Evolutionary conservation across 1,140 invertebrate species (phyloP).

Genomic region (Leptonema lineaticorne): DNA sequence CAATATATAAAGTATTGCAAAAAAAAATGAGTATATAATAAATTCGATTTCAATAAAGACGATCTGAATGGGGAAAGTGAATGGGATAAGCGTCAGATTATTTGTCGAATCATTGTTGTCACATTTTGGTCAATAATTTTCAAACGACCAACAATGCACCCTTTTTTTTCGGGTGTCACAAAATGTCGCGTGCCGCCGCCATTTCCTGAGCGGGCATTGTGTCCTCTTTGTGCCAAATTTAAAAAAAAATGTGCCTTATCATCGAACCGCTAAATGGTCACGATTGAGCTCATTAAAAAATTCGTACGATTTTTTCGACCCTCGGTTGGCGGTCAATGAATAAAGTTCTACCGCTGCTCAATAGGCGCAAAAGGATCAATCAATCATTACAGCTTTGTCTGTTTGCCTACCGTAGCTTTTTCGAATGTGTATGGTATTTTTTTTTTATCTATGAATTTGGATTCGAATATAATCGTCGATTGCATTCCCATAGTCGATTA

Average conservation of each 20-base stretch:
- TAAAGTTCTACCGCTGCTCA: too few species aligned
- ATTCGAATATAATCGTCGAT: slow-evolving; percentile 9
- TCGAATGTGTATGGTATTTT: slow-evolving; percentile 8
- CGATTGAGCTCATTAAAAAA: slow-evolving; percentile 4
- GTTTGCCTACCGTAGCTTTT: not conserved
- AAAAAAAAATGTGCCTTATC: slow-evolving; percentile 24
- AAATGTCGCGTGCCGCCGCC: slow-evolving; percentile 30
- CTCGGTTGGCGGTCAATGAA: too few species aligned
- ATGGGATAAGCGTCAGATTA: slow-evolving; percentile 24
- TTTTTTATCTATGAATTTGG: not conserved
- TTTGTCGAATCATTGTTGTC: slow-evolving; percentile 38
- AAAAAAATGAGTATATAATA: too few species aligned
- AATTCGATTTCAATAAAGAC: not conserved
- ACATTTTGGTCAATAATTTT: slow-evolving; percentile 26
- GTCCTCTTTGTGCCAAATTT: slow-evolving; percentile 6
- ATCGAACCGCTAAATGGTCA: slow-evolving; percentile 26
- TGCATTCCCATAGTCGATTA: slow-evolving; percentile 33
- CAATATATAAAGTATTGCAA: too few species aligned
- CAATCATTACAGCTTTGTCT: slow-evolving; percentile 37
- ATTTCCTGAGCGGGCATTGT: slow-evolving; percentile 10
- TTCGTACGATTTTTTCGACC: too few species aligned
- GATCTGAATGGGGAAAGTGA: too few species aligned
- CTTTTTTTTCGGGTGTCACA: not conserved
- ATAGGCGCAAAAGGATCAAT: slow-evolving; percentile 39
- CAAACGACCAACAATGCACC: not conserved